Evolutionary conservation across 2,888 invertebrate species (phyloP).

Genomic region (Erynnis tages): DNA sequence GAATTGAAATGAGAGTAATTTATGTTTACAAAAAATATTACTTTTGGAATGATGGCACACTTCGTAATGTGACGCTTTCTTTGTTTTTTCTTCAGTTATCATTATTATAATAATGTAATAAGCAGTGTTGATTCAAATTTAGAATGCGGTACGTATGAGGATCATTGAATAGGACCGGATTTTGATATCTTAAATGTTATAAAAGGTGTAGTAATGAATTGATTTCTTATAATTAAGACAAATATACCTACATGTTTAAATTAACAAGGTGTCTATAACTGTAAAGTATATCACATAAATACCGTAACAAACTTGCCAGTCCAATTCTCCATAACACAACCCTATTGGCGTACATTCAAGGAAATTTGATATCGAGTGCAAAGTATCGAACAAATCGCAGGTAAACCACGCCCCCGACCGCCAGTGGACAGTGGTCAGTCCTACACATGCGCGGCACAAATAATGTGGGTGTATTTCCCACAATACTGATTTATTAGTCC

Average conservation of each 20-base stretch:
- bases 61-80: neutral
- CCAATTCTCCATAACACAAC: no score
- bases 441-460: slow-evolving; percentile 67
- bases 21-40: slow-evolving; percentile 26
- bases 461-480: slow-evolving; percentile 45
- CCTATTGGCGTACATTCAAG: slow-evolving; percentile 43
- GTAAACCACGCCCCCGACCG: slow-evolving; percentile 61
- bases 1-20: slow-evolving; percentile 27
- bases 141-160: no score
- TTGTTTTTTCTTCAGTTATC: neutral
- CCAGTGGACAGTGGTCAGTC: slow-evolving; percentile 75
- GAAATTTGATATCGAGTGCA: slow-evolving; percentile 42
- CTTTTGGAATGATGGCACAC: slow-evolving; percentile 32
- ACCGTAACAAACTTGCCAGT: no score
- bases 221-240: no score
- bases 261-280: no score
- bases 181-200: no score
- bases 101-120: no score
- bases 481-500: slow-evolving; percentile 40
- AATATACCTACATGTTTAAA: no score
- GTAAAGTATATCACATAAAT: neutral
- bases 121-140: no score
- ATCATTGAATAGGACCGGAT: no score
- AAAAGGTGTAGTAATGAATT: no score
- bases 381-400: slow-evolving; percentile 25